These are phyloP conservation scores for Bombylius major DNA, from an alignment of 2,888 invertebrate genomes.

Conservation along the genomic window DNA sequence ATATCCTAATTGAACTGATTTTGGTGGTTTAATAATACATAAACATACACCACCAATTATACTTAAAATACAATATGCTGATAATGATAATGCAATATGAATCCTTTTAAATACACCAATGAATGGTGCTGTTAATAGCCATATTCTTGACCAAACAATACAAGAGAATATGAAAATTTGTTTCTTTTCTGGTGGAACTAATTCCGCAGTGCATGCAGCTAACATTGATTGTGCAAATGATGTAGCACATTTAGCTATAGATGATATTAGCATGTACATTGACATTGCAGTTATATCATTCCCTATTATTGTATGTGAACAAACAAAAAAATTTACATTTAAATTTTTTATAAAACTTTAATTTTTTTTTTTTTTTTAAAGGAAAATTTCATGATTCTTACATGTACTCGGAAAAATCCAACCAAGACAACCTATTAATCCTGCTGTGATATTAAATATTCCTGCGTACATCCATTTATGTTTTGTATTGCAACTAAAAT, in stretches of 20 bases:
- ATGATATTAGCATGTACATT: slow-evolving; percentile 34
- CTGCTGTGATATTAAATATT: slow-evolving; percentile 31
- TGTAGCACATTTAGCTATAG: slow-evolving; percentile 33
- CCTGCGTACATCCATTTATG: slow-evolving; percentile 36
- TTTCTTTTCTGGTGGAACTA: slow-evolving; percentile 32
- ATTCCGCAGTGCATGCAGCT: slow-evolving; percentile 33
- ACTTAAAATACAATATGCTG: slow-evolving; percentile 28
- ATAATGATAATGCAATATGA: slow-evolving; percentile 30
- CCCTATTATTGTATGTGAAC: slow-evolving; percentile 19
- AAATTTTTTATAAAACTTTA: background rate
- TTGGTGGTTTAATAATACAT: slow-evolving; percentile 25
- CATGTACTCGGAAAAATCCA: slow-evolving; percentile 31
- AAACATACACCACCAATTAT: slow-evolving; percentile 32
- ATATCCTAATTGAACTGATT: background rate
- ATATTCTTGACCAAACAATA: slow-evolving; percentile 33
- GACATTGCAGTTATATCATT: slow-evolving; percentile 26
- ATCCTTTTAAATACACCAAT: slow-evolving; percentile 31
- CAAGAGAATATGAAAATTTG: slow-evolving; percentile 33
- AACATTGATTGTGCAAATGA: slow-evolving; percentile 37
- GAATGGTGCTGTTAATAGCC: slow-evolving; percentile 34
- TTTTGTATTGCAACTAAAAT: slow-evolving; percentile 30
- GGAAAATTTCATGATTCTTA: slow-evolving; percentile 17
- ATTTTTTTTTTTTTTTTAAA: background rate
- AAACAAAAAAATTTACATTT: slow-evolving; percentile 4
- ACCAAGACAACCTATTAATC: slow-evolving; percentile 33